Conservation (phyloP, 2,888 invertebrate genomes). For the Plemyria rubiginata region DNA sequence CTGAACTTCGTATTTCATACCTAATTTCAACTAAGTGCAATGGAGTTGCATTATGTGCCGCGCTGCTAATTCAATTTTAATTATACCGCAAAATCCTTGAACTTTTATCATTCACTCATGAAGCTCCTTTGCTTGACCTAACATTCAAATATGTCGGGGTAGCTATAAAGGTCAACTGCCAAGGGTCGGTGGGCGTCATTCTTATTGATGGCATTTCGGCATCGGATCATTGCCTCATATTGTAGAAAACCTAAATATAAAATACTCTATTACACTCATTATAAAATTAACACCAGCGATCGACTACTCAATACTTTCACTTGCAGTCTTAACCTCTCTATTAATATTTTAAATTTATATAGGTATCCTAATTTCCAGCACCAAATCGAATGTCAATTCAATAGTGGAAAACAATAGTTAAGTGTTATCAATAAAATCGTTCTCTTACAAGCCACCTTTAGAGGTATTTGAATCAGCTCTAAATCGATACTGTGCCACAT, state of each 20-base stretch:
- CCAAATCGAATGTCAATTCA: too few relatives aligned
- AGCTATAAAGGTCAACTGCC: constrained; percentile 36
- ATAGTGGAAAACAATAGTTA: too few relatives aligned
- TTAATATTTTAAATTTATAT: too few relatives aligned
- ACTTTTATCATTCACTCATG: constrained; percentile 2
- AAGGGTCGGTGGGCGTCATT: constrained; percentile 29
- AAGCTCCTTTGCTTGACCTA: constrained; percentile 4
- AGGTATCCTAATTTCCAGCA: too few relatives aligned
- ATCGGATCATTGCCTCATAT: constrained; percentile 27
- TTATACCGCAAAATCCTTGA: constrained; percentile 7
- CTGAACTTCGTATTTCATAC: not conserved
- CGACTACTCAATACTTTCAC: too few relatives aligned
- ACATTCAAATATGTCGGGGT: constrained; percentile 34
- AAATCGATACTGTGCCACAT: too few relatives aligned
- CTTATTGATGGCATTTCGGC: constrained; percentile 30
- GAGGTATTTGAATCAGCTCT: too few relatives aligned
- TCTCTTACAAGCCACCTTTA: too few relatives aligned
- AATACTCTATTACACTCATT: not conserved
- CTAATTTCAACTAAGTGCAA: not conserved
- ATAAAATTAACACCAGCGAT: too few relatives aligned
- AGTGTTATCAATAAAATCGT: too few relatives aligned
- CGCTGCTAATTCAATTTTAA: constrained; percentile 2
- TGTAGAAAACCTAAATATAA: not conserved
- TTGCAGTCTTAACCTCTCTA: too few relatives aligned
- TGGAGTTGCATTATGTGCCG: not conserved